Percentiles rank a stretch among this genome's conserved stretches.
Conservation (phyloP, 2,888 invertebrate species). For the Tromatobia lineatoria region DNA sequence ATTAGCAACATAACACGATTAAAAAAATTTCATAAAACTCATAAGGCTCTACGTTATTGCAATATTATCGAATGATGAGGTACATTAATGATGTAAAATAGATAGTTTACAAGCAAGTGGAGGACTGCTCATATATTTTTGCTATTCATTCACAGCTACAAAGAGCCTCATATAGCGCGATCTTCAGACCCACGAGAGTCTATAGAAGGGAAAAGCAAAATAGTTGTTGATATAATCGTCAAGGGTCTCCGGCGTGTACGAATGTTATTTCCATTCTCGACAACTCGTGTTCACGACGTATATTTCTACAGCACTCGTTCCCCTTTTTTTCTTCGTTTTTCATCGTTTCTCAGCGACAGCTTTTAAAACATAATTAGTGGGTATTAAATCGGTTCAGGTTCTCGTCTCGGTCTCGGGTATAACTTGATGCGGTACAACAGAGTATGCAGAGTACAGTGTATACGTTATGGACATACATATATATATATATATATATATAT, state of each 20-base stretch:
- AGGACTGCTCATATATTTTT: too few relatives aligned
- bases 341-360: conserved; percentile 50
- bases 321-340: conserved; percentile 17
- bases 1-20: too few relatives aligned
- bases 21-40: too few relatives aligned
- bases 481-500: conserved; percentile 17
- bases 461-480: conserved; percentile 5
- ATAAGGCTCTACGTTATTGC: too few relatives aligned
- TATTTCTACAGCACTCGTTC: conserved; percentile 14
- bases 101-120: too few relatives aligned
- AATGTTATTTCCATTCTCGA: conserved; percentile 29
- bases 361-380: conserved; percentile 60
- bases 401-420: conserved; percentile 39
- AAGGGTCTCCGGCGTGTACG: conserved; percentile 11
- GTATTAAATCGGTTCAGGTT: conserved; percentile 60
- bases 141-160: neutral
- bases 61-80: too few relatives aligned
- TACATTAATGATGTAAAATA: too few relatives aligned
- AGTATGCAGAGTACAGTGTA: conserved; percentile 1
- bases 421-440: conserved; percentile 49
- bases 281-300: conserved; percentile 10
- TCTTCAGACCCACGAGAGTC: conserved; percentile 1
- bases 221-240: neutral
- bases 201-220: neutral
- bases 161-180: neutral